Conservation (phyloP, 2,888 invertebrate genomes). For the Ypsolopha sequella region DNA sequence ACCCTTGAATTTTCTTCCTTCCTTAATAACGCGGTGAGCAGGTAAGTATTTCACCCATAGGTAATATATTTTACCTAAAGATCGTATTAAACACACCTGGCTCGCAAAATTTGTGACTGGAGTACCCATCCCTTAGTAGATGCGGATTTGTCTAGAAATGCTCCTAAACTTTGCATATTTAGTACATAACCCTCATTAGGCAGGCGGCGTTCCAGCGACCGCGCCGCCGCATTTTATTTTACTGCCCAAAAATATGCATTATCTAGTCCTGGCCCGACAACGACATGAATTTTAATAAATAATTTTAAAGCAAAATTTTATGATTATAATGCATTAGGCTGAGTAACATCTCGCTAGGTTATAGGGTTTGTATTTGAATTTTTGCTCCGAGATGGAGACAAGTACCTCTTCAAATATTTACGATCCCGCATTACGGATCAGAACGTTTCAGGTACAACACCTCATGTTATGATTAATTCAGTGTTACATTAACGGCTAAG, state of each 20-base stretch:
- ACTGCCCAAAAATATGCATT: not conserved
- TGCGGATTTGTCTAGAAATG: slow-evolving; percentile 48
- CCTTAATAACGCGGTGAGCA: not conserved
- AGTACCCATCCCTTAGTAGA: slow-evolving; percentile 16
- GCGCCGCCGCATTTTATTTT: not conserved
- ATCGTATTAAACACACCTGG: slow-evolving; percentile 51
- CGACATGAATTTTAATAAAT: too few relatives aligned
- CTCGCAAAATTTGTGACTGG: slow-evolving; percentile 27
- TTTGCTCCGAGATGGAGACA: too few relatives aligned
- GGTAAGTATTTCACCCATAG: slow-evolving; percentile 20
- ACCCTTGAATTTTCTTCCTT: not conserved
- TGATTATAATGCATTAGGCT: too few relatives aligned
- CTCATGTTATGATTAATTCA: too few relatives aligned
- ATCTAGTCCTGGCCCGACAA: too few relatives aligned
- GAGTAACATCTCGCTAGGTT: too few relatives aligned
- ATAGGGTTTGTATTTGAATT: too few relatives aligned
- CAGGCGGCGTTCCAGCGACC: not conserved
- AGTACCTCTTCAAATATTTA: too few relatives aligned
- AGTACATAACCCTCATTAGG: slow-evolving; percentile 26
- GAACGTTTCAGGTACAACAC: too few relatives aligned
- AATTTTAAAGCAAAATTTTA: too few relatives aligned
- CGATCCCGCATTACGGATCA: too few relatives aligned
- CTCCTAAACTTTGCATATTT: slow-evolving; percentile 57
- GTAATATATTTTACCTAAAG: slow-evolving; percentile 44
- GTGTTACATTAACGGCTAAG: too few relatives aligned